These are phyloP conservation scores for Aricia artaxerxes DNA, from an alignment of 2,888 invertebrate genomes.

Conservation along the genomic window DNA sequence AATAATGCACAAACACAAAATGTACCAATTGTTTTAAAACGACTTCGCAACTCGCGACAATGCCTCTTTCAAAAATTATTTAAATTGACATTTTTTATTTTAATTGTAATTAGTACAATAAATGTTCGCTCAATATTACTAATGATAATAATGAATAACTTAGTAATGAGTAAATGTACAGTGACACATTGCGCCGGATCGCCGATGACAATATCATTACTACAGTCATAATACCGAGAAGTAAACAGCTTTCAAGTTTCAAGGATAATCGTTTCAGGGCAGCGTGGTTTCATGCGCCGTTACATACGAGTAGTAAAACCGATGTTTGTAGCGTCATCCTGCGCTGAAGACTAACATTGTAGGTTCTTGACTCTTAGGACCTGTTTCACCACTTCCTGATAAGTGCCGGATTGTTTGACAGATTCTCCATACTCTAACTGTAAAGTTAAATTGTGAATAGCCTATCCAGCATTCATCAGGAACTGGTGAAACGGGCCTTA, in stretches of 20 bases:
- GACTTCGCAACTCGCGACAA: not conserved
- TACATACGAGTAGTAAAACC: not conserved
- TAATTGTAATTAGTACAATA: not conserved
- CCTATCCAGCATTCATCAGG: no score
- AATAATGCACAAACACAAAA: constrained; percentile 3
- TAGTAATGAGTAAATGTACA: constrained; percentile 6
- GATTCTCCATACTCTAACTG: no score
- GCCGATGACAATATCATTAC: constrained; percentile 11
- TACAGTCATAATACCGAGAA: constrained; percentile 6
- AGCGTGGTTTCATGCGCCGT: not conserved
- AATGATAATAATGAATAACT: not conserved
- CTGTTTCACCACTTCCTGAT: no score
- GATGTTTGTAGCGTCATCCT: not conserved
- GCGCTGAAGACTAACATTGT: not conserved
- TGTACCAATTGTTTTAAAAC: not conserved
- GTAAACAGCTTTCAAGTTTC: constrained; percentile 17
- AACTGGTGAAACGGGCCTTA: no score
- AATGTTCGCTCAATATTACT: not conserved
- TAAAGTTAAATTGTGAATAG: no score
- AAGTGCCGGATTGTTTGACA: no score
- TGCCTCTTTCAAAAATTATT: not conserved
- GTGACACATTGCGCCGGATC: constrained; percentile 11
- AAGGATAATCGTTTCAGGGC: constrained; percentile 5
- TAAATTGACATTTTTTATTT: not conserved
- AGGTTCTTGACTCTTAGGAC: not conserved